Base-by-base conservation (phyloP, 2,888 invertebrate genomes). In the Philhelius pedissequus region DNA sequence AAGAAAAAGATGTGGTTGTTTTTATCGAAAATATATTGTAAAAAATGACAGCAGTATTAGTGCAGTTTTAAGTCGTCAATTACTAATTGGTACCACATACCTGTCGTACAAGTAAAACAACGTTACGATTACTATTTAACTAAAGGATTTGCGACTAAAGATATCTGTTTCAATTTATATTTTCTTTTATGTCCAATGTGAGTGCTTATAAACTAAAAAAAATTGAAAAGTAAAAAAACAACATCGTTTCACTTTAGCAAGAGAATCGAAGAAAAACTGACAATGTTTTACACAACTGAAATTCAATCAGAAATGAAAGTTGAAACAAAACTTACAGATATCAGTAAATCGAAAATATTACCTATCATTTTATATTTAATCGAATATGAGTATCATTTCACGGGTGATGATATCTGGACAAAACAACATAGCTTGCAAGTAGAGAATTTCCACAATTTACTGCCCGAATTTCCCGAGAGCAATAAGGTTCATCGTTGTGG, bases 401-500 rank as follows among this genome's bases (percentile, higher is more conserved):
- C 94, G 13, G 96, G 96, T 0, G 95, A 96, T 88, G 96, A 95
- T 0, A 93, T 96, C 45, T 96, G 95, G 95, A 90, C 90, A 0
- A 91, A 92, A 62, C 89, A 90, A 56, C 90, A 90, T 68, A 87
- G 88, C 5, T 88, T 90, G 50, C 89, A 90, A 38, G 90, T 91
- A 15, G 90, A 90, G 60, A 91, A 91, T 73, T 91, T 91, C 9
- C 89, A 91, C 66, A 91, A 90, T 74, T 87, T 91, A 30, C 56
- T 91, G 25, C 91, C 91, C 0, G 91, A 91, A 73, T 91, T 91
- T 54, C 91, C 90, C 0, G 91, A 91, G 30, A 89, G 89, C 76
- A 88, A 89, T 78, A 91, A 90, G 81, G 86, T 88, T 3, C 89
- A 90, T 54, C 90, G 90, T 87, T 91, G 89, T 81, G 91, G 91